phyloP scores from a whole-genome alignment of 53 echinoderm and acorn worm species.

The Actinopyga echinites region DNA sequence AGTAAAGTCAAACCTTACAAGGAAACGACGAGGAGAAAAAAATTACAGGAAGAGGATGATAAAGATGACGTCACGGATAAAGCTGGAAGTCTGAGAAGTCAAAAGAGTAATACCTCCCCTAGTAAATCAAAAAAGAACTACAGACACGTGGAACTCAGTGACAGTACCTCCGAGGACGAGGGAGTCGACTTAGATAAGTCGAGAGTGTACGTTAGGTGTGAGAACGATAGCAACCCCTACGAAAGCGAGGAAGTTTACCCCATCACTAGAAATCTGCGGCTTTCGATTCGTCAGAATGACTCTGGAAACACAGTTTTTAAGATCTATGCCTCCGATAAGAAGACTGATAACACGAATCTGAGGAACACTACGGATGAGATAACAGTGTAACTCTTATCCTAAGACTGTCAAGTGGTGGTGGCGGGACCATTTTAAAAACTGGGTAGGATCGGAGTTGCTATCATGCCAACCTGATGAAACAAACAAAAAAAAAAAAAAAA shows the following conservation, averaged over 20 bases:
- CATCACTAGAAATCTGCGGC: slow-evolving; percentile 1
- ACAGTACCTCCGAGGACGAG: slow-evolving; percentile 22
- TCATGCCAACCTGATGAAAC: no score
- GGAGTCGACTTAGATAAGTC: not conserved
- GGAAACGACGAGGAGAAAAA: slow-evolving; percentile 5
- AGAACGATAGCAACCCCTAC: not conserved
- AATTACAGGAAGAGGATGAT: slow-evolving; percentile 9
- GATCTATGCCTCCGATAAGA: not conserved
- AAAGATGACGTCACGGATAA: not conserved
- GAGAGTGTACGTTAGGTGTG: not conserved
- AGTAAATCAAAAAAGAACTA: slow-evolving; percentile 26
- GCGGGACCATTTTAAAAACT: no score
- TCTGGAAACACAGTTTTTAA: slow-evolving; percentile 26
- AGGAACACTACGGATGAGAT: slow-evolving; percentile 13
- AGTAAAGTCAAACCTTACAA: slow-evolving; percentile 22
- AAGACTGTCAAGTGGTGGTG: no score
- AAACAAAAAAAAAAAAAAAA: no score
- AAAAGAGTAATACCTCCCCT: not conserved
- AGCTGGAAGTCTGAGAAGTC: slow-evolving; percentile 7
- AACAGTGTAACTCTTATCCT: not conserved
- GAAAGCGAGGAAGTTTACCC: not conserved
- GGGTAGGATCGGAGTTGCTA: no score
- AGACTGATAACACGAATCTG: not conserved
- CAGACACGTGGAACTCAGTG: not conserved
- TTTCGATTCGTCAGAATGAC: slow-evolving; percentile 3